Evolutionary conservation across 2,797 vertebrate genomes (phyloP).

Genomic region (Gambelia wislizenii): DNA sequence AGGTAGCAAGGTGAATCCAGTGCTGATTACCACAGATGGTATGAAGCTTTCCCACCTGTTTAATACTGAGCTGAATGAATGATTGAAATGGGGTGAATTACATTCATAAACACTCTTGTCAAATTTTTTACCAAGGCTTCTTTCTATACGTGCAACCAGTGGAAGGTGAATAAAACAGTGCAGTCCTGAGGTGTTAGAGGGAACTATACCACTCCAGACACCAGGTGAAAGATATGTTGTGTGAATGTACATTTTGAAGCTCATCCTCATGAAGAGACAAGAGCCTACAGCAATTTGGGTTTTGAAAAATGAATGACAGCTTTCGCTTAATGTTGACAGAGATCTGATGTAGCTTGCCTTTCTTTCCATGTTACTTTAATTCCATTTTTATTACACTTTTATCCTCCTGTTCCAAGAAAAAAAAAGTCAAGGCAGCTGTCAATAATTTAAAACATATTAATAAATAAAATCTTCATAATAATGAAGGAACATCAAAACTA

Average conservation of each 20-base stretch:
- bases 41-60: background rate
- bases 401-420: too few relatives aligned
- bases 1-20: background rate
- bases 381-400: too few relatives aligned
- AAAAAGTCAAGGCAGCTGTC: too few relatives aligned
- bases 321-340: too few relatives aligned
- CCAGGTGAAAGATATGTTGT: background rate
- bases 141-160: background rate
- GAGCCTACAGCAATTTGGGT: background rate
- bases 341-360: too few relatives aligned
- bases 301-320: background rate
- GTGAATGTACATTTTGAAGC: background rate
- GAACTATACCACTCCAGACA: background rate
- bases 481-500: too few relatives aligned
- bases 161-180: background rate
- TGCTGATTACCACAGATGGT: background rate
- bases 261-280: background rate
- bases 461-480: too few relatives aligned
- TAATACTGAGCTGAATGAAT: background rate
- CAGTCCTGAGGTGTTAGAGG: background rate
- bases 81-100: background rate
- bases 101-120: background rate
- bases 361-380: too few relatives aligned
- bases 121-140: background rate
- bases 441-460: too few relatives aligned